Base-by-base conservation (phyloP, 2,888 invertebrate species). In the Cyaniris semiargus region DNA sequence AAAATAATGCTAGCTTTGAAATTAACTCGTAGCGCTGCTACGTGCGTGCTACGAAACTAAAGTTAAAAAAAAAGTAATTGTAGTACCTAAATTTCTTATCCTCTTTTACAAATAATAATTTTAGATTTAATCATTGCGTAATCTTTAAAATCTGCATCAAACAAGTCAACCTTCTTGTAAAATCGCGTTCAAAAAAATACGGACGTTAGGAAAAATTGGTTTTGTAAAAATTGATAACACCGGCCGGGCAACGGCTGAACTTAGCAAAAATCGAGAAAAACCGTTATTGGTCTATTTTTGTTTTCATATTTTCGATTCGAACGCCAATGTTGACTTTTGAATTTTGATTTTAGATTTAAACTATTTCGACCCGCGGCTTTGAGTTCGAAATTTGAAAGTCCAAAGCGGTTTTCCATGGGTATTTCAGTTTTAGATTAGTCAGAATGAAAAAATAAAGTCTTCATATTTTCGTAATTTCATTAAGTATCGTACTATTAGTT, bases 271-370 rank as follows among this genome's bases (percentile, higher is more conserved):
- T 53, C 44, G 74, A 53, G 44, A 18, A 74, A 74, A 72, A 72
- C 72, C 48, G 74, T 74, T 74, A 53, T 74, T 53, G 44, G 53
- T 23, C 23, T 74, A 74, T 74, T 53, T 72, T 74, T 72, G 72
- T 72, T 74, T 71, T 38, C 71, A 38, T 71, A 38, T 71, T 71
- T 74, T 74, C 74, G 74, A 74, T 53, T 74, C 74, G 48, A 74
- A 74, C 74, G 74, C 53, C 74, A 74, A 74, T 74, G 74, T 74
- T 74, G 74, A 74, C 74, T 53, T 72, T 74, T 74, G 74, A 74
- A 53, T 53, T 72, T 74, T 74, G 74, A 74, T 74, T 74, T 74
- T 48, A 53, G 74, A 74, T 74, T 74, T 53, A 74, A 74, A 74
- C 74, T 74, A 74, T 74, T 74, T 48, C 53, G 53, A 23, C 10